Base-by-base conservation (phyloP, 2,113 vertebrate species). In the Misgurnus mizolepis region DNA sequence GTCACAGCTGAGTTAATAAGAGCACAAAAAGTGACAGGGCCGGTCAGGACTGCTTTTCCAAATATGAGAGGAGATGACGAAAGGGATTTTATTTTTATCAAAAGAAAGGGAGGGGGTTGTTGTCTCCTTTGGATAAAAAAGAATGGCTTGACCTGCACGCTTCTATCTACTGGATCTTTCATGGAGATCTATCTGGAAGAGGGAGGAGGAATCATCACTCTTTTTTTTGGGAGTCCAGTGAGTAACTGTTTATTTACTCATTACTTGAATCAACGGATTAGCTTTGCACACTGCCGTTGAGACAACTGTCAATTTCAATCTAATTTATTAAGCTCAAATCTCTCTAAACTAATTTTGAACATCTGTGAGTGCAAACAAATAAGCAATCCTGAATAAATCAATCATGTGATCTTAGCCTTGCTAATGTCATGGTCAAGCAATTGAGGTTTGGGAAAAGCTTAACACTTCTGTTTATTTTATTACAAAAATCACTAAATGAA, bases 21-120 rank as follows among this genome's bases (percentile, higher is more conserved):
- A 79, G 65, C 8, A 39, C 11, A 34, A 45, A 69, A 22, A 78
- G 86, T 17, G 64, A 83, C 68, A 71, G 67, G 67, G 56, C 67
- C 79, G 73, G 79, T 78, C 78, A 71, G 76, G 75, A 39, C 2
- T 58, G 80, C 69, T 43, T 1, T 11, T 17, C 58, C 8, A 78
- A 56, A 67, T 67, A 39, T 17, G 22, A 79, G 22, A 78, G 45
- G 62, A 83, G 84, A 34, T 1, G 83, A 85, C 79, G 85, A 84
- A 89, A 85, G 82, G 7, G 83, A 79, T 88, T 86, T 89, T 87
- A 89, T 91, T 92, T 89, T 72, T 49, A 53, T 70, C 77, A 43
- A 68, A 72, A 62, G 80, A 85, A 79, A 70, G 74, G 81, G 84
- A 79, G 72, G 80, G 49, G 49, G 62, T 85, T 73, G 85, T 85